These are phyloP conservation scores for Neogale vison DNA, from an alignment of 2,113 vertebrate genomes.

Conservation along the genomic window DNA sequence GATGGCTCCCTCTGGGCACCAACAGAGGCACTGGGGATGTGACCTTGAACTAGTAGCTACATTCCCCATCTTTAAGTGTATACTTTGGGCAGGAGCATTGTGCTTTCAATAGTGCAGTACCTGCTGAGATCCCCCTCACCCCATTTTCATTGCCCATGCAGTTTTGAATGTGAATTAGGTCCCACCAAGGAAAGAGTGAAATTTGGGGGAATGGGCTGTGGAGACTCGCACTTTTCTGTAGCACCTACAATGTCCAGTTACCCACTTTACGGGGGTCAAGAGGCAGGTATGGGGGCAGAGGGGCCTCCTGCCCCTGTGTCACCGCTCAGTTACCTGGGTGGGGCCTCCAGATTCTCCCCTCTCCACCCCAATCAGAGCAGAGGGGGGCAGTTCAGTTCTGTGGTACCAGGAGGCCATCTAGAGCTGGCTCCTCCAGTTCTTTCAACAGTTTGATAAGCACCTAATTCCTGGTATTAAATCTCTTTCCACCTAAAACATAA, in stretches of 20 bases:
- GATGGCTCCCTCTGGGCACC: neutral
- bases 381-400: neutral
- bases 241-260: neutral
- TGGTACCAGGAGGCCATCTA: neutral
- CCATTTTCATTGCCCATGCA: neutral
- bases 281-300: neutral
- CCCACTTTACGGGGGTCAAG: neutral
- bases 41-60: neutral
- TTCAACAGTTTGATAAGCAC: neutral
- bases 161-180: neutral
- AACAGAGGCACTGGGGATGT: neutral
- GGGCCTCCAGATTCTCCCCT: neutral
- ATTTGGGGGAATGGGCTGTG: neutral
- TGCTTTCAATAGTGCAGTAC: neutral
- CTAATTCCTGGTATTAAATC: neutral
- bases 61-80: neutral
- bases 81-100: neutral
- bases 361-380: neutral
- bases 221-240: neutral
- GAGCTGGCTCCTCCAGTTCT: neutral
- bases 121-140: neutral
- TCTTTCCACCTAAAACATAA: neutral
- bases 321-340: neutral
- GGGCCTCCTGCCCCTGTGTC: neutral
- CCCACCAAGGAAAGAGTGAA: neutral